A percentile compares a stretch with the other conserved stretches of the same genome.
Conservation (phyloP, 2,888 invertebrate genomes). For the Dusona sp. region DNA sequence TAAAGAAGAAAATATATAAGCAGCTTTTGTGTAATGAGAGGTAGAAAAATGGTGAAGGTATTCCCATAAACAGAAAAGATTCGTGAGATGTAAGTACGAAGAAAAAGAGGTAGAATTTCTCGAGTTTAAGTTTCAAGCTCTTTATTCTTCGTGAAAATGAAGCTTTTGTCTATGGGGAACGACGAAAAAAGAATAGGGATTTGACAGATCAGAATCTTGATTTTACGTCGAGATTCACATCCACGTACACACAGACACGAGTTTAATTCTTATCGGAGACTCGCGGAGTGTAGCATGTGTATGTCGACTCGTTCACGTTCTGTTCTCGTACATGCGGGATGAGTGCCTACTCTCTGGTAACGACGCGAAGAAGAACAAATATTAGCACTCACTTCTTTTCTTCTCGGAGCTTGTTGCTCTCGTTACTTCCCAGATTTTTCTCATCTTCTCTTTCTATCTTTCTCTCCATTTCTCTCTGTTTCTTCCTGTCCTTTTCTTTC, state of each 20-base stretch:
- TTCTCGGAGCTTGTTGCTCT: slow-evolving; percentile 26
- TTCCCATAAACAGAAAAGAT: neutral
- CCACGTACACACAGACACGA: neutral
- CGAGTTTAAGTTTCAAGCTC: slow-evolving; percentile 3
- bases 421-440: neutral
- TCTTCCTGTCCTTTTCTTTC: slow-evolving; percentile 34
- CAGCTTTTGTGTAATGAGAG: neutral
- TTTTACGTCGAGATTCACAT: neutral
- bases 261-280: slow-evolving; percentile 4
- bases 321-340: slow-evolving; percentile 26
- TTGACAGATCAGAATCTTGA: slow-evolving; percentile 3
- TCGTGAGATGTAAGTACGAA: neutral
- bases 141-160: neutral
- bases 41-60: neutral
- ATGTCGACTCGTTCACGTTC: slow-evolving; percentile 33
- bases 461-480: neutral
- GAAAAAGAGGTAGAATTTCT: neutral
- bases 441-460: neutral
- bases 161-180: slow-evolving; percentile 1
- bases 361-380: slow-evolving; percentile 58
- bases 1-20: neutral
- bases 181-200: neutral
- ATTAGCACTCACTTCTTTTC: slow-evolving; percentile 58
- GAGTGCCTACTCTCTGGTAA: slow-evolving; percentile 44
- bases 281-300: slow-evolving; percentile 1